These are phyloP conservation scores for Augochlora pura DNA, from an alignment of 1,140 invertebrate species.

Conservation along the genomic window DNA sequence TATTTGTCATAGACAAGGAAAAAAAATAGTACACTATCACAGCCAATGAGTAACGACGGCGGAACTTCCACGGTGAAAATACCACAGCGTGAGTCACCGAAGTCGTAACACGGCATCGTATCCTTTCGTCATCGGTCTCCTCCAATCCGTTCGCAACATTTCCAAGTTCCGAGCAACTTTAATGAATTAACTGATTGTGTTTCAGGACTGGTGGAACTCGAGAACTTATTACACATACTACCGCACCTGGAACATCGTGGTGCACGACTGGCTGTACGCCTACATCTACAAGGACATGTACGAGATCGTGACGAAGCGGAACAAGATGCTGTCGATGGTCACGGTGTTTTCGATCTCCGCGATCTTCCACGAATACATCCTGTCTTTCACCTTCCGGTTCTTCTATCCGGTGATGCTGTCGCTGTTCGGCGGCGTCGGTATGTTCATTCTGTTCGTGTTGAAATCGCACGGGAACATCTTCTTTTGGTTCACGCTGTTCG, in stretches of 20 bases:
- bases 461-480: conserved; percentile 86
- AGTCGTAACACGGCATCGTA: not conserved
- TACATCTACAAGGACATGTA: conserved; percentile 95
- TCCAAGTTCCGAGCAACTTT: not conserved
- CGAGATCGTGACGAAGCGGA: conserved; percentile 80
- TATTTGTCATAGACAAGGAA: not conserved
- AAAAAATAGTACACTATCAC: not conserved
- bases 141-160: not conserved
- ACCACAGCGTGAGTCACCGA: not conserved
- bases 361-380: conserved; percentile 91
- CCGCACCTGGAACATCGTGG: conserved; percentile 95
- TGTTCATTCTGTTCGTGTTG: conserved; percentile 82
- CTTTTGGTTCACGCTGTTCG: conserved; percentile 89
- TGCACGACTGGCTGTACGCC: conserved; percentile 96
- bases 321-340: conserved; percentile 80
- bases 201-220: conserved; percentile 97
- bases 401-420: conserved; percentile 93
- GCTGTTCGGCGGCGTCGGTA: conserved; percentile 84
- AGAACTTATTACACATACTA: conserved; percentile 91
- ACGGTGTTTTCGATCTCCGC: conserved; percentile 85
- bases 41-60: not conserved
- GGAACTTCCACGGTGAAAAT: not conserved
- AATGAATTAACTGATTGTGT: not conserved
- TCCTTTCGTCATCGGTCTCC: not conserved
- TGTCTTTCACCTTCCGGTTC: conserved; percentile 88